Evolutionary conservation across 2,113 vertebrate species (phyloP).

Genomic region (Crocuta crocuta): DNA sequence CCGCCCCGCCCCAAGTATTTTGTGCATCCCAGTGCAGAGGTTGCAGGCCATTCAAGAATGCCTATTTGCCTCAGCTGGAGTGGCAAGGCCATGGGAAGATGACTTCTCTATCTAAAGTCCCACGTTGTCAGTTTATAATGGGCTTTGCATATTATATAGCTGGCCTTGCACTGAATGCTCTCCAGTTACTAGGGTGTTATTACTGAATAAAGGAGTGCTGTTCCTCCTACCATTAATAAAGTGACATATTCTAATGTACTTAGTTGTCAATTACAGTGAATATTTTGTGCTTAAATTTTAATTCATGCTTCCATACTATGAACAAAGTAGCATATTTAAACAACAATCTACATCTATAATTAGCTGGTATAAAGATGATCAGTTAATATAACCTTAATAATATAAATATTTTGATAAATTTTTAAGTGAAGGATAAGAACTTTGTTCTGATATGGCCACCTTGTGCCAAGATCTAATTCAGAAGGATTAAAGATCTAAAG

Average conservation of each 20-base stretch:
- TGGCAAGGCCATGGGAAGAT: background rate
- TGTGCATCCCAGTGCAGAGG: background rate
- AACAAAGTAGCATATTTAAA: background rate
- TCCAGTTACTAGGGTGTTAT: background rate
- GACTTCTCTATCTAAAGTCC: background rate
- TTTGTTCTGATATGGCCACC: background rate
- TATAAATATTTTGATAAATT: background rate
- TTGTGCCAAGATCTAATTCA: constrained; percentile 39
- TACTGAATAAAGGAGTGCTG: background rate
- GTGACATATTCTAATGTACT: background rate
- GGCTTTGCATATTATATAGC: background rate
- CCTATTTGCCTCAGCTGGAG: background rate
- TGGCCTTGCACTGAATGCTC: background rate
- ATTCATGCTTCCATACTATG: background rate
- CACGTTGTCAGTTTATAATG: background rate
- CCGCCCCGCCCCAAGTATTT: background rate
- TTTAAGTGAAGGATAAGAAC: constrained; percentile 25
- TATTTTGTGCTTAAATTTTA: constrained; percentile 14
- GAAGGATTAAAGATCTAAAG: background rate
- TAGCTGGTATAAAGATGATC: background rate
- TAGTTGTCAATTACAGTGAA: background rate
- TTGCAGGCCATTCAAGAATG: background rate
- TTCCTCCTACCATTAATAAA: background rate
- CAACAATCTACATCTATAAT: constrained; percentile 15
- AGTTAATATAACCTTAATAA: constrained; percentile 12